phyloP scores from a whole-genome alignment of 1,140 invertebrate species.

The Neodiprion fabricii region DNA sequence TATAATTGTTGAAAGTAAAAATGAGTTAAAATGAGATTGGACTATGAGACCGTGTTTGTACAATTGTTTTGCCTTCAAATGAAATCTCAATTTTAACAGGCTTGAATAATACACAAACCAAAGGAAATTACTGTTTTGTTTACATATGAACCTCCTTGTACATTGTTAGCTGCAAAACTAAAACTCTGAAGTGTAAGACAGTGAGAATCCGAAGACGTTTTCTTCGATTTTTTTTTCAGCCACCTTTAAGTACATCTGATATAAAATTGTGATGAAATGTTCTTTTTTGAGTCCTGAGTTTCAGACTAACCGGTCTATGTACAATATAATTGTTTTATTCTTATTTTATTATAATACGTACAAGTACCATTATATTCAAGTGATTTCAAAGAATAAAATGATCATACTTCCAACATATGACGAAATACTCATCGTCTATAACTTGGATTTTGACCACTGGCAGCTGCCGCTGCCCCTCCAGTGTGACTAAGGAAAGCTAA shows the following conservation, averaged over 20 bases:
- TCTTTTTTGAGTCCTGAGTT: no score
- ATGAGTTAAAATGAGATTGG: neutral
- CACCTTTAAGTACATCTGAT: no score
- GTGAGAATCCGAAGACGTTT: no score
- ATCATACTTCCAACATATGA: constrained; percentile 15
- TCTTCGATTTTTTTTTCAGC: no score
- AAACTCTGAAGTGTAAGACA: no score
- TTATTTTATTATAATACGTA: no score
- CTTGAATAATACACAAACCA: neutral
- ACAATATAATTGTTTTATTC: no score
- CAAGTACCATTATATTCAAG: neutral
- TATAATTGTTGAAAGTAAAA: neutral
- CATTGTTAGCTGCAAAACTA: no score
- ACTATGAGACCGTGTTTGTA: neutral
- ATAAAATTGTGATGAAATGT: no score
- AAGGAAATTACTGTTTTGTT: no score
- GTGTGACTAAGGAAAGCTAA: constrained; percentile 89
- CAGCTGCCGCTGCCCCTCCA: constrained; percentile 26
- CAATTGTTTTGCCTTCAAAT: neutral
- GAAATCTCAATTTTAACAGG: neutral
- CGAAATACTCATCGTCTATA: constrained; percentile 38
- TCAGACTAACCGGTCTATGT: no score
- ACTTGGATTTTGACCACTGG: constrained; percentile 39
- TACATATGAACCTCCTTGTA: no score
- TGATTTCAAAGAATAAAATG: constrained; percentile 14